Evolutionary conservation across 2,113 vertebrate species (phyloP).

Genomic region (Rhineura floridana): DNA sequence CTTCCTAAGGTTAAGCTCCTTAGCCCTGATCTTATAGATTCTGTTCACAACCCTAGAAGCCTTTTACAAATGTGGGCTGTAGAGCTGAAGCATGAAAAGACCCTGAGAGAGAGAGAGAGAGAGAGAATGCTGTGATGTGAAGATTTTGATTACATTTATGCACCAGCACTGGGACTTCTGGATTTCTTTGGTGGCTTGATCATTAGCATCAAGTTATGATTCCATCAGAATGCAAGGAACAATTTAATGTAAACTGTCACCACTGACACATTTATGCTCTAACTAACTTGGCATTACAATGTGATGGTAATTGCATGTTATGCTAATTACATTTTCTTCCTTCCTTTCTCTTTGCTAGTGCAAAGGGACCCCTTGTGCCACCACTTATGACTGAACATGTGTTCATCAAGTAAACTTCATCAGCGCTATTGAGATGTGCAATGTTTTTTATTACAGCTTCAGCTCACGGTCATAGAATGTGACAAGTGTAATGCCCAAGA

Average conservation of each 20-base stretch:
- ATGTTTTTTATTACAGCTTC: constrained; percentile 17
- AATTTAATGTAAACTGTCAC: constrained; percentile 59
- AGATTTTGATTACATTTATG: constrained; percentile 18
- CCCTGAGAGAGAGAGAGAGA: not conserved
- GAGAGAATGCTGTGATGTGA: not conserved
- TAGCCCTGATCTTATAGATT: not conserved
- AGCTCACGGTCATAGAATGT: constrained; percentile 13
- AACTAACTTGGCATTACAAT: constrained; percentile 49
- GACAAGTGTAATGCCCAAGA: constrained; percentile 16
- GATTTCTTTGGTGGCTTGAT: constrained; percentile 20
- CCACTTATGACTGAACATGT: constrained; percentile 37
- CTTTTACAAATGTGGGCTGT: not conserved
- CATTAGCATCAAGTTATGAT: constrained; percentile 32
- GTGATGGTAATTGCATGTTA: constrained; percentile 62
- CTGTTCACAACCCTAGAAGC: not conserved
- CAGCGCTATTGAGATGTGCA: constrained; percentile 38
- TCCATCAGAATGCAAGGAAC: constrained; percentile 21
- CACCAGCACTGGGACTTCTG: not conserved
- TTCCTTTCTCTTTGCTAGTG: constrained; percentile 14
- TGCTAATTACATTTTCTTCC: constrained; percentile 41
- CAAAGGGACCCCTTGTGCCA: constrained; percentile 28
- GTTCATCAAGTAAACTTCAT: constrained; percentile 44
- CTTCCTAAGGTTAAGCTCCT: not conserved
- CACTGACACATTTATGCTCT: constrained; percentile 44
- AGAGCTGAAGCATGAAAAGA: not conserved